phyloP scores from a whole-genome alignment of 2,888 invertebrate species.

The Chymomyza fuscimana region DNA sequence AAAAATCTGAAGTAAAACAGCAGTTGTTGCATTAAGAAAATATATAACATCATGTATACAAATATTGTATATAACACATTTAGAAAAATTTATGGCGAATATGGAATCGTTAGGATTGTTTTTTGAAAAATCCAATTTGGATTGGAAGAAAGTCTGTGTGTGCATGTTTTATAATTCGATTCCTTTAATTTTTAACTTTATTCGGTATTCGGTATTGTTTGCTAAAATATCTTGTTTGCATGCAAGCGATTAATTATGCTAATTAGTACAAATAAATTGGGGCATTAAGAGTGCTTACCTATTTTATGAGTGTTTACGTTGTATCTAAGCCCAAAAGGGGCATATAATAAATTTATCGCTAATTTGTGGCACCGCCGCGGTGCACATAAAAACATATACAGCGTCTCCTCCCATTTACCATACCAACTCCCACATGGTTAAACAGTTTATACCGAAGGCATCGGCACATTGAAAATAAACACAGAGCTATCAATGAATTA shows the following conservation, averaged over 20 bases:
- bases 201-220: constrained; percentile 3
- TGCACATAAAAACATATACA: background rate
- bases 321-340: constrained; percentile 1
- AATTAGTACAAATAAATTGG: constrained; percentile 28
- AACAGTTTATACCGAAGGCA: background rate
- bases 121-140: background rate
- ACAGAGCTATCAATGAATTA: constrained; percentile 54
- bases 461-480: constrained; percentile 37
- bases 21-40: constrained; percentile 34
- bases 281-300: constrained; percentile 18
- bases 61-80: constrained; percentile 8
- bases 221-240: constrained; percentile 16
- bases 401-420: background rate
- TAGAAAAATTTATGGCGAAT: background rate
- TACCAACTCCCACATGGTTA: background rate
- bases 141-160: background rate
- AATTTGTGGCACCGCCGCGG: constrained; percentile 25
- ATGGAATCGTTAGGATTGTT: background rate
- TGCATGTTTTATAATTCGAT: background rate
- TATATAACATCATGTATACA: constrained; percentile 33
- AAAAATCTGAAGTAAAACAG: constrained; percentile 25
- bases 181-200: background rate
- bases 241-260: constrained; percentile 31
- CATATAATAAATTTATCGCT: constrained; percentile 38
- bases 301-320: constrained; percentile 39